Conservation (phyloP, 1,140 invertebrate genomes). For the Lineus longissimus region DNA sequence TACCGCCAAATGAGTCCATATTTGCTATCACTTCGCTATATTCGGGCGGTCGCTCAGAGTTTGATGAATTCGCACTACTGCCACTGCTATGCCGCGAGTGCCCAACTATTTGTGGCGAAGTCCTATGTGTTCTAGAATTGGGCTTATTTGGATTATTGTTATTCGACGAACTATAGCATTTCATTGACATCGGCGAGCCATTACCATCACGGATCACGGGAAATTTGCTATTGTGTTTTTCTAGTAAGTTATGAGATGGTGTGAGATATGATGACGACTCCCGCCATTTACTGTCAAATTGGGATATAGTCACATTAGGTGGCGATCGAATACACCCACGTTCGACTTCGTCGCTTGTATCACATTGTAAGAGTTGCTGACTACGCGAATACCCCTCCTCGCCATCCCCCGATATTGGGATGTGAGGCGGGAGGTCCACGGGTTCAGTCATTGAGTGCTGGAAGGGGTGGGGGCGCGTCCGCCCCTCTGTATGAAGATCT, state of each 20-base stretch:
- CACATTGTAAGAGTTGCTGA: conserved; percentile 61
- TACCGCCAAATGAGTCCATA: not conserved
- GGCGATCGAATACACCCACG: conserved; percentile 68
- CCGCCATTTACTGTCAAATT: conserved; percentile 65
- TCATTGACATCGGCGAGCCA: not conserved
- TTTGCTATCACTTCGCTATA: conserved; percentile 4
- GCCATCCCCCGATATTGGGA: conserved; percentile 65
- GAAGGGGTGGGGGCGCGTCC: conserved; percentile 60
- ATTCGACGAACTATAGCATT: not conserved
- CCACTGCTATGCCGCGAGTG: conserved; percentile 4
- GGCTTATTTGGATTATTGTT: conserved; percentile 5
- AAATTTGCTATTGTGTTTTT: conserved; percentile 1
- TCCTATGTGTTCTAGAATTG: not conserved
- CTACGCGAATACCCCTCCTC: conserved; percentile 65
- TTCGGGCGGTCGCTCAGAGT: not conserved
- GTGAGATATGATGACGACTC: conserved; percentile 57
- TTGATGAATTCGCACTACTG: not conserved
- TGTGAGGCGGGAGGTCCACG: conserved; percentile 65
- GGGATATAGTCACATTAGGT: conserved; percentile 68
- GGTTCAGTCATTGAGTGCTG: conserved; percentile 63
- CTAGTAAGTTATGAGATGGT: not conserved
- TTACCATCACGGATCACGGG: not conserved
- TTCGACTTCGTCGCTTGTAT: conserved; percentile 66
- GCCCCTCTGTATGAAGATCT: conserved; percentile 58
- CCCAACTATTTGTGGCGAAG: not conserved